Percentiles rank a stretch among this genome's conserved stretches.
phyloP scores from a whole-genome alignment of 1,140 invertebrate species.

The Drosophila saltans region DNA sequence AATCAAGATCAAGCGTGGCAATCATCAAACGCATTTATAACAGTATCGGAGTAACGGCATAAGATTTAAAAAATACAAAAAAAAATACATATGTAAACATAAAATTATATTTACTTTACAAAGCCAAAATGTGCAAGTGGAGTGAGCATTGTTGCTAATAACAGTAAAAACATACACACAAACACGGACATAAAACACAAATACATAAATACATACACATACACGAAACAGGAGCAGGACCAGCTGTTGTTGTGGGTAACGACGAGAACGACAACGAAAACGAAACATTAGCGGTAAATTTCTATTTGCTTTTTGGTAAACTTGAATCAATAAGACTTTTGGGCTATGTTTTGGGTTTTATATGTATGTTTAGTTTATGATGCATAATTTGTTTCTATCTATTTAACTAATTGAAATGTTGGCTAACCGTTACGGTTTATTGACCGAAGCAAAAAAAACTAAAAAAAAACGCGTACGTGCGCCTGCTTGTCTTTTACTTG shows the following conservation, averaged over 20 bases:
- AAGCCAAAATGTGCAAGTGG: conserved; percentile 22
- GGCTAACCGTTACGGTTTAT: conserved; percentile 7
- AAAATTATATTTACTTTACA: not conserved
- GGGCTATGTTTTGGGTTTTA: conserved; percentile 1
- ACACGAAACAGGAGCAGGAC: conserved; percentile 29
- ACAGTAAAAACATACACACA: conserved; percentile 27
- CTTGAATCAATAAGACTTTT: conserved; percentile 49
- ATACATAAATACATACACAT: conserved; percentile 11
- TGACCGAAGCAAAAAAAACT: not conserved
- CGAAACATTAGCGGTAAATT: conserved; percentile 60
- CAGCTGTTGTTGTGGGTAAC: conserved; percentile 58
- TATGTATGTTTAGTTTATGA: conserved; percentile 5
- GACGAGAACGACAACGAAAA: conserved; percentile 37
- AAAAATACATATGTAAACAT: not conserved
- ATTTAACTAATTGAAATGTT: conserved; percentile 12
- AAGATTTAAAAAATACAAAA: conserved; percentile 16
- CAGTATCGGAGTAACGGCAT: conserved; percentile 17
- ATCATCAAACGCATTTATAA: conserved; percentile 63
- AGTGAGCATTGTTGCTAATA: conserved; percentile 23
- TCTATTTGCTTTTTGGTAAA: conserved; percentile 48
- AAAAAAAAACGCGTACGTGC: conserved; percentile 15
- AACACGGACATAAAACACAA: conserved; percentile 4
- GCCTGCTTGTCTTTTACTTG: conserved; percentile 4
- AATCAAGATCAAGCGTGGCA: conserved; percentile 55
- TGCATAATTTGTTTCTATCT: conserved; percentile 18